Evolutionary conservation across 1,140 invertebrate species (phyloP).

Genomic region (Apocrypta bakeri): DNA sequence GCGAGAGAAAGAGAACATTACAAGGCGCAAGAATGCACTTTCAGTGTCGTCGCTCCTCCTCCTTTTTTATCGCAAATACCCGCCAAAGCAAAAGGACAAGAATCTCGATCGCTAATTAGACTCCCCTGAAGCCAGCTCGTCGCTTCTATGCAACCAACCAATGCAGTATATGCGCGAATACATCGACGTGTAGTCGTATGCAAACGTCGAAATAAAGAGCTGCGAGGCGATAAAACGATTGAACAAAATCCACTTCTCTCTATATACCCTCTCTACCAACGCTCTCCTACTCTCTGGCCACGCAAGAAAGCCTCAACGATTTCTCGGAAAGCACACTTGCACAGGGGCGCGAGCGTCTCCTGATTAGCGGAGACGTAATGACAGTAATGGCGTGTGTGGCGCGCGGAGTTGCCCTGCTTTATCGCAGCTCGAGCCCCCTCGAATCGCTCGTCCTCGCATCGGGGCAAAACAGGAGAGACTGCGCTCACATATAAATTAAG

Average conservation of each 20-base stretch:
- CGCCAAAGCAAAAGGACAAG: slow-evolving; percentile 29
- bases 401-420: not conserved
- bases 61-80: slow-evolving; percentile 25
- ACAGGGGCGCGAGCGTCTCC: not conserved
- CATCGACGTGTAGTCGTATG: not conserved
- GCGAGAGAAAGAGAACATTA: slow-evolving; percentile 8
- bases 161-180: not conserved
- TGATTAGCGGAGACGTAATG: slow-evolving; percentile 8
- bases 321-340: slow-evolving; percentile 11
- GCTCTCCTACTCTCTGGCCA: too few species aligned
- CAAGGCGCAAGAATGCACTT: slow-evolving; percentile 13
- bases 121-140: not conserved
- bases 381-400: slow-evolving; percentile 7
- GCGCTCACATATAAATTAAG: slow-evolving; percentile 15
- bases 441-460: not conserved
- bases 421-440: not conserved
- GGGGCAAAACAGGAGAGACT: not conserved
- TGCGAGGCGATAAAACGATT: slow-evolving; percentile 18
- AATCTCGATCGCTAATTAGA: slow-evolving; percentile 30
- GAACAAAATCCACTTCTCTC: not conserved
- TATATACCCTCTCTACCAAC: too few species aligned
- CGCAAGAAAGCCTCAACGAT: not conserved
- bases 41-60: slow-evolving; percentile 16
- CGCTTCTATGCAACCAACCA: too few species aligned
- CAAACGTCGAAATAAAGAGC: not conserved